Evolutionary conservation across 2,113 vertebrate species (phyloP).

Genomic region (Varanus salvator): DNA sequence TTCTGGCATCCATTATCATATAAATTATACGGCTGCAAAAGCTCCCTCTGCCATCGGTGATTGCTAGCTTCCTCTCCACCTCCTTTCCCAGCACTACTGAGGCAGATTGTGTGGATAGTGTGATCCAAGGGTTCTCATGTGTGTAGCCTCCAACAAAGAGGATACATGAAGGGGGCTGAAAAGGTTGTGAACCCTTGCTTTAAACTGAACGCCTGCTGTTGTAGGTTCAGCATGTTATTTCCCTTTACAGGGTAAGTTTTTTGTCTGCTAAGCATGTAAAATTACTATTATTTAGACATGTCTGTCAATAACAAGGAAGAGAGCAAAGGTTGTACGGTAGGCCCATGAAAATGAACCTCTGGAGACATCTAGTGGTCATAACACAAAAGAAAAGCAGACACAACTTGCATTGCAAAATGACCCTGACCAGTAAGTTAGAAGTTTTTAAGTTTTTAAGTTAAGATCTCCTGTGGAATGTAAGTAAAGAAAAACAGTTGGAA

Average conservation of each 20-base stretch:
- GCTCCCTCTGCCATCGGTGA: too few relatives aligned
- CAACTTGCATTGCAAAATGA: not conserved
- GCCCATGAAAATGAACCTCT: not conserved
- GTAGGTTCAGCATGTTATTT: not conserved
- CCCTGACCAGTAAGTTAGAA: not conserved
- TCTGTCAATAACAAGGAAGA: not conserved
- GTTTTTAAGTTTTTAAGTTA: not conserved
- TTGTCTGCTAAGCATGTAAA: not conserved
- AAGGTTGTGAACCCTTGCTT: not conserved
- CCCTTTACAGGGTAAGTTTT: not conserved
- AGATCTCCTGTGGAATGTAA: not conserved
- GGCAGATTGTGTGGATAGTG: too few relatives aligned
- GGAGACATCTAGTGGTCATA: conserved; percentile 24
- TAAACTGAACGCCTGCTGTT: not conserved
- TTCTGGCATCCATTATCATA: too few relatives aligned
- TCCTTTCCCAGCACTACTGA: too few relatives aligned
- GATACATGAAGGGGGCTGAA: too few relatives aligned
- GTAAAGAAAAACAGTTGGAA: not conserved
- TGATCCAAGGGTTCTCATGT: too few relatives aligned
- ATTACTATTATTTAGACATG: not conserved
- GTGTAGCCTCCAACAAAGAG: too few relatives aligned
- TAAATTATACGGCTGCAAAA: too few relatives aligned
- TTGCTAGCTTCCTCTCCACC: too few relatives aligned
- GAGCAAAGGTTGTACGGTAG: not conserved
- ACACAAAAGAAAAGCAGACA: not conserved